Percentiles rank a stretch among this genome's conserved stretches.
phyloP scores from a whole-genome alignment of 2,113 vertebrate species.

The Rhabdornis inornatus region DNA sequence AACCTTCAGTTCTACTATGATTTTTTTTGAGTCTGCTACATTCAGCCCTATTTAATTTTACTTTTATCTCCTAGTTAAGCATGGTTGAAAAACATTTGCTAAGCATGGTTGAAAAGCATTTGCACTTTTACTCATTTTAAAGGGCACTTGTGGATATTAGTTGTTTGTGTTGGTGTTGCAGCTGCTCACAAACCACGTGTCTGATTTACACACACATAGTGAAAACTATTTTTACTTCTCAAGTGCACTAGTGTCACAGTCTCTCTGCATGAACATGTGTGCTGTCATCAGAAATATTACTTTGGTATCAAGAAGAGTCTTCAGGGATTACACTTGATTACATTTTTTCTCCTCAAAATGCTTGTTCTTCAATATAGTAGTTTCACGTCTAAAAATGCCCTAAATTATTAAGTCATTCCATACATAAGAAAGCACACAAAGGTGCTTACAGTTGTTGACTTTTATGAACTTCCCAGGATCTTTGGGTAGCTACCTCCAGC shows the following conservation, averaged over 20 bases:
- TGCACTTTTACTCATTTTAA: background rate
- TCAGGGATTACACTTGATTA: background rate
- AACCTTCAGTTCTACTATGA: background rate
- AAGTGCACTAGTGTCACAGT: background rate
- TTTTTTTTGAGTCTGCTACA: background rate
- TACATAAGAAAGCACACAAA: background rate
- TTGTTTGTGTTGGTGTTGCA: background rate
- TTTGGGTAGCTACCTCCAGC: background rate
- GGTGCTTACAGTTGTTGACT: background rate
- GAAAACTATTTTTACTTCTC: background rate
- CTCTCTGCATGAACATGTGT: background rate
- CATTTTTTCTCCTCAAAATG: background rate
- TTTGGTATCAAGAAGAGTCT: background rate
- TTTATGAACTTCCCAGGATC: background rate
- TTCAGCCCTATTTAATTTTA: background rate
- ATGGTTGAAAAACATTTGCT: background rate
- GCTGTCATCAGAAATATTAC: background rate
- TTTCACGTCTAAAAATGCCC: background rate
- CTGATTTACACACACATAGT: background rate
- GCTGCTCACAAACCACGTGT: background rate
- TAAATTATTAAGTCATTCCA: background rate
- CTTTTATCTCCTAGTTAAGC: background rate
- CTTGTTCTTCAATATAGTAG: background rate
- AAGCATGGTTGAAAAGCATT: background rate
- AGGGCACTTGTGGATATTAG: no score